phyloP scores from a whole-genome alignment of 2,797 vertebrate species.

The Phoeniculus purpureus region DNA sequence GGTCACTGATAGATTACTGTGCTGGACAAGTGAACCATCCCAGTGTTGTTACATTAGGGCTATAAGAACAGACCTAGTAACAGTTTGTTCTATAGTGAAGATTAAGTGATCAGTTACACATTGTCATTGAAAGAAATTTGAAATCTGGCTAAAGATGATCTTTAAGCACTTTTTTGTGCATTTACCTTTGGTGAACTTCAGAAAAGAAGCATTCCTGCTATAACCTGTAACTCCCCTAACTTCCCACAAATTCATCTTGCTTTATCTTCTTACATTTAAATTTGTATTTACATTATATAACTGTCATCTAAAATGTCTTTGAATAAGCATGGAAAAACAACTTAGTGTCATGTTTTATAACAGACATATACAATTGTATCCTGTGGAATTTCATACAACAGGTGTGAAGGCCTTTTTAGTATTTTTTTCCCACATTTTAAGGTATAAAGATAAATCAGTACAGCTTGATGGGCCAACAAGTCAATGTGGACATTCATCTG shows the following conservation, averaged over 20 bases:
- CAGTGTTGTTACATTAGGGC: not conserved
- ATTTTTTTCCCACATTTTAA: not conserved
- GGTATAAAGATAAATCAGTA: not conserved
- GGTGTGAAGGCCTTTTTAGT: not conserved
- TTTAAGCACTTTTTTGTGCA: not conserved
- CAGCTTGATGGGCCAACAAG: not conserved
- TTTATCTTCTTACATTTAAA: no score
- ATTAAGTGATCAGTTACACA: not conserved
- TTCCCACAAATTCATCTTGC: not conserved
- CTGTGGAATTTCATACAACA: not conserved
- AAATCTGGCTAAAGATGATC: not conserved
- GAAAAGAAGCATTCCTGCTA: not conserved
- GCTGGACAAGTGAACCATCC: not conserved
- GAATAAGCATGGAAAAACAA: not conserved
- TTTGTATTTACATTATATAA: not conserved
- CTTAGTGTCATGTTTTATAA: not conserved
- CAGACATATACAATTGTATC: not conserved
- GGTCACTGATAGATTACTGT: not conserved
- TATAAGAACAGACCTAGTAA: not conserved
- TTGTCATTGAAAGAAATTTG: not conserved
- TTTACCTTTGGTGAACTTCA: not conserved
- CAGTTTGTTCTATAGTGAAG: not conserved
- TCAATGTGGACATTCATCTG: not conserved
- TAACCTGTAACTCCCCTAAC: not conserved
- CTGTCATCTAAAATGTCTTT: not conserved